These are phyloP conservation scores for Imbricaverruca yamaguchii DNA, from an alignment of 2,888 invertebrate species.

Conservation along the genomic window DNA sequence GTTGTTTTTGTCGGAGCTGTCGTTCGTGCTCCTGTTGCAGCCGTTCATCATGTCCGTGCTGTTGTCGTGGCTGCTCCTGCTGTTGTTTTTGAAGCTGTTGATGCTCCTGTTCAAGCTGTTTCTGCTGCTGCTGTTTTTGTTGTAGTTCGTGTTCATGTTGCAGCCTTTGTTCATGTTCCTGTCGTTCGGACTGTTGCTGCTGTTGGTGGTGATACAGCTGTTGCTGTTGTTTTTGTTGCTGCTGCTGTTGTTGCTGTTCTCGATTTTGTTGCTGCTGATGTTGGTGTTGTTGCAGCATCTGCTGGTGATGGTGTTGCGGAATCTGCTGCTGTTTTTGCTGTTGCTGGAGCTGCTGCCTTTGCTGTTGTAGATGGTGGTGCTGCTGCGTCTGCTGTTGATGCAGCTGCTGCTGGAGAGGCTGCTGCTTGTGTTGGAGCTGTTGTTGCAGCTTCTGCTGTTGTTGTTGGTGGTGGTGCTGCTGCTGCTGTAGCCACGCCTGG, in stretches of 20 bases:
- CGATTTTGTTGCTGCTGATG: neutral
- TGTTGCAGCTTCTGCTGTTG: neutral
- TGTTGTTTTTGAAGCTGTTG: constrained; percentile 53
- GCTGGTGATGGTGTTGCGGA: too few species aligned
- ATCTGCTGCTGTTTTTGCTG: too few species aligned
- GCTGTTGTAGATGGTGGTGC: too few species aligned
- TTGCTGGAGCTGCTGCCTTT: too few species aligned
- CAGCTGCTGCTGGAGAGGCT: neutral
- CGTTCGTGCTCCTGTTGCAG: neutral
- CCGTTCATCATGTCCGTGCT: neutral
- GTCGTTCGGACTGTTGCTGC: too few species aligned
- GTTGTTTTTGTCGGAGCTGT: neutral
- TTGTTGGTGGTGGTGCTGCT: neutral
- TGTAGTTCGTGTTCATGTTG: too few species aligned
- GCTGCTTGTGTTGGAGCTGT: neutral
- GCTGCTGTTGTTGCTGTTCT: neutral
- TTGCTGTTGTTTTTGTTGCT: neutral
- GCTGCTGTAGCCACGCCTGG: neutral
- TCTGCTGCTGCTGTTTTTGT: constrained; percentile 42
- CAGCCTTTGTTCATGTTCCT: too few species aligned
- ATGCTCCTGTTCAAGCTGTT: constrained; percentile 54
- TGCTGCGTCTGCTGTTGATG: too few species aligned
- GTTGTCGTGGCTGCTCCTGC: neutral
- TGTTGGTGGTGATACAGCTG: neutral
- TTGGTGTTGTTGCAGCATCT: too few species aligned